These are phyloP conservation scores for Rhinoptilus africanus DNA, from an alignment of 2,113 vertebrate species.

Conservation along the genomic window DNA sequence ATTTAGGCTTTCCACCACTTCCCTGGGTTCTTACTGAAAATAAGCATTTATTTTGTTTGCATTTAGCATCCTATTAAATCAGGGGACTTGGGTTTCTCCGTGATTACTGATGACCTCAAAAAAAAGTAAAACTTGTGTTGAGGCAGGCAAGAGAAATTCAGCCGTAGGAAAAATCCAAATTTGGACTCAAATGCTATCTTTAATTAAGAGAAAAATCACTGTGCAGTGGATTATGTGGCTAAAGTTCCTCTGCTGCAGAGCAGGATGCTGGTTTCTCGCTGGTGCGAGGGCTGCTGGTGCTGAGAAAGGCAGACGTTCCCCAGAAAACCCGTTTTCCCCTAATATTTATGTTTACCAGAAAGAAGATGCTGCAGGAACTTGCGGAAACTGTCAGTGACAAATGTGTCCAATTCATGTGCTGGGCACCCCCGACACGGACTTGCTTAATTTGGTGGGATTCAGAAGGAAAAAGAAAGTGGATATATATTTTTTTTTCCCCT, in stretches of 20 bases:
- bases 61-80: background rate
- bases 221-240: background rate
- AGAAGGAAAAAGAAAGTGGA: background rate
- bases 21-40: background rate
- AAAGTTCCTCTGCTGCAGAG: background rate
- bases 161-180: background rate
- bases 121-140: background rate
- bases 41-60: background rate
- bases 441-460: background rate
- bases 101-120: background rate
- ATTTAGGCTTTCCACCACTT: background rate
- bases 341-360: background rate
- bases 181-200: background rate
- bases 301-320: background rate
- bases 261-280: background rate
- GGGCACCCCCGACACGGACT: background rate
- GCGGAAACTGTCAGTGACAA: background rate
- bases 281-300: background rate
- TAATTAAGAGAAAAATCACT: background rate
- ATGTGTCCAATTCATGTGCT: background rate
- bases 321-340: background rate
- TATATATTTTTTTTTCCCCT: rapidly evolving
- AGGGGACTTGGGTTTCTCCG: background rate
- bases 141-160: background rate
- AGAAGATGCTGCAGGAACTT: background rate